Evolutionary conservation across 2,797 vertebrate genomes (phyloP).

Genomic region (Micropoecilia bifurca): DNA sequence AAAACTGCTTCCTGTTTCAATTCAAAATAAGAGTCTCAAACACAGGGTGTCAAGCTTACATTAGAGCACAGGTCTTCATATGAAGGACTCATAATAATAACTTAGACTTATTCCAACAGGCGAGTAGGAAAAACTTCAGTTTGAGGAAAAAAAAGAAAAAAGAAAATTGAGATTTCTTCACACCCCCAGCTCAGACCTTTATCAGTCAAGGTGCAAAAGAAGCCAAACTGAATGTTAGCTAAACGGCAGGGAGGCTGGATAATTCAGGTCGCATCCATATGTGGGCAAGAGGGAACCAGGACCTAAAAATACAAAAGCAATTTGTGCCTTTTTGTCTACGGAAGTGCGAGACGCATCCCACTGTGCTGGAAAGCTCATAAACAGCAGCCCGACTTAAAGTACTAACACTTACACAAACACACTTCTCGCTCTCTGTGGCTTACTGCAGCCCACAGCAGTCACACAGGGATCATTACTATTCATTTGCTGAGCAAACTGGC

Average conservation of each 20-base stretch:
- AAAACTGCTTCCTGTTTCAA: neutral
- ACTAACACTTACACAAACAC: slow-evolving; percentile 23
- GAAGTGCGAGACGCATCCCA: slow-evolving; percentile 20
- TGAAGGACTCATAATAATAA: neutral
- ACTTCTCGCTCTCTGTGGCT: slow-evolving; percentile 40
- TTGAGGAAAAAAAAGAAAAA: neutral
- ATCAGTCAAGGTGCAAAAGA: slow-evolving; percentile 46
- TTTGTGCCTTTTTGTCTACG: slow-evolving; percentile 31
- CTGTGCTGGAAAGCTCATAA: slow-evolving; percentile 43
- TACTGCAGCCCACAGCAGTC: slow-evolving; percentile 71
- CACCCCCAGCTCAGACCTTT: neutral
- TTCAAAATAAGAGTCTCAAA: neutral
- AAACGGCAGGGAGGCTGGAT: slow-evolving; percentile 31
- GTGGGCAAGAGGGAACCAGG: slow-evolving; percentile 42
- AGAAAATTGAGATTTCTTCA: neutral
- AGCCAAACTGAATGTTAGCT: slow-evolving; percentile 25
- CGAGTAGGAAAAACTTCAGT: neutral
- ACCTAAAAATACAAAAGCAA: slow-evolving; percentile 27
- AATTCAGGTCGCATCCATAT: slow-evolving; percentile 33
- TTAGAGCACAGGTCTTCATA: too few species aligned
- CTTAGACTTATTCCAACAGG: neutral
- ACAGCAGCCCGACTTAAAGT: slow-evolving; percentile 10
- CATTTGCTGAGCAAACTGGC: slow-evolving; percentile 81
- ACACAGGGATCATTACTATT: slow-evolving; percentile 77
- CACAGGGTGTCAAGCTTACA: neutral